A percentile compares a stretch with the other conserved stretches of the same genome.
These are phyloP conservation scores for Melanocharis versteri DNA, from an alignment of 2,113 vertebrate species.

Conservation along the genomic window DNA sequence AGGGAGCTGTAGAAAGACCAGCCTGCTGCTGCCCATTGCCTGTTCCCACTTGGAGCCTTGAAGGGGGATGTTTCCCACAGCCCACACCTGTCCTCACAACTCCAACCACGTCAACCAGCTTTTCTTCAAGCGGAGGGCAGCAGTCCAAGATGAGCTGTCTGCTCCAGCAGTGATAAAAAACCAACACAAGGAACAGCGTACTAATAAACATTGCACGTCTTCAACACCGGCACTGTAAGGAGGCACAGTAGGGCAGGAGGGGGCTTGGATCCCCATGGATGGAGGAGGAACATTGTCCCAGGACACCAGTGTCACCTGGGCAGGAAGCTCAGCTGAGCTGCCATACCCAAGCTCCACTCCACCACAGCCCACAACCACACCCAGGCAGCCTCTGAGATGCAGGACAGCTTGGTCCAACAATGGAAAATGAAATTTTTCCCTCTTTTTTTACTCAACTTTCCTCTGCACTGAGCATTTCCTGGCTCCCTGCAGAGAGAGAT, in stretches of 20 bases:
- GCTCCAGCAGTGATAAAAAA: constrained; percentile 32
- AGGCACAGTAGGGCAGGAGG: background rate
- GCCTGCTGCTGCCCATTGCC: background rate
- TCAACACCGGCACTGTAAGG: accelerated
- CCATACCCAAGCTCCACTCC: background rate
- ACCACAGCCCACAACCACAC: background rate
- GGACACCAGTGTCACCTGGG: background rate
- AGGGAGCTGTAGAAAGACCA: background rate
- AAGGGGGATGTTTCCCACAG: background rate
- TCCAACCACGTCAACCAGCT: background rate
- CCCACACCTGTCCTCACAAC: background rate
- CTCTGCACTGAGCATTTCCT: background rate
- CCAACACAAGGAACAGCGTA: background rate
- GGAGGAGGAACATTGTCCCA: background rate
- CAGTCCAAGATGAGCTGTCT: constrained; percentile 3
- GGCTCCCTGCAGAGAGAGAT: background rate
- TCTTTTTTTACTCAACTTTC: background rate
- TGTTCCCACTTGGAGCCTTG: accelerated
- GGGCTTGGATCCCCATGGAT: background rate
- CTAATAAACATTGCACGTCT: accelerated
- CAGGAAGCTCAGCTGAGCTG: accelerated
- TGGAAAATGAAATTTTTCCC: background rate
- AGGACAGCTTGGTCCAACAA: background rate
- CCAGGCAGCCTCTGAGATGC: background rate
- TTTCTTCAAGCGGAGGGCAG: background rate